Percentiles rank a stretch among this genome's conserved stretches.
These are phyloP conservation scores for Phymorhynchus buccinoides DNA, from an alignment of 1,140 invertebrate species.

Conservation along the genomic window DNA sequence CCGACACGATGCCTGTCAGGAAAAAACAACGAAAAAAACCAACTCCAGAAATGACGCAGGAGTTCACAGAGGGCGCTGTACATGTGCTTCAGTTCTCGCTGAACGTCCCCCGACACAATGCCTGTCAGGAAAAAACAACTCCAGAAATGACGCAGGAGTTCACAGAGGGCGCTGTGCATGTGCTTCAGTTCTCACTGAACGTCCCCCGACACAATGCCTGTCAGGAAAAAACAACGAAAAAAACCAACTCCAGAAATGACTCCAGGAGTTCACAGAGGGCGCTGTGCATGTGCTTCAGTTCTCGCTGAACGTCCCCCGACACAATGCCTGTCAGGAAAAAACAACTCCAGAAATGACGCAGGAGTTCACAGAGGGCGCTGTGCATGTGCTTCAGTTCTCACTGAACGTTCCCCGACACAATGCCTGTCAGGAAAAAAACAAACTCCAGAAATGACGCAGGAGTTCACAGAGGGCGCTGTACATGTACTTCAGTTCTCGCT, in stretches of 20 bases:
- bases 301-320: conserved; percentile 83
- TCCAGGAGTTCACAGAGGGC: conserved; percentile 88
- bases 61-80: conserved; percentile 91
- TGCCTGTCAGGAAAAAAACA: neutral
- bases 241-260: conserved; percentile 95
- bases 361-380: no score
- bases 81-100: conserved; percentile 82
- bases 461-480: conserved; percentile 91
- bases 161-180: no score
- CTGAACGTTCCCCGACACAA: no score
- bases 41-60: conserved; percentile 92
- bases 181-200: no score
- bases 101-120: conserved; percentile 79
- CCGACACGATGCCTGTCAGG: no score
- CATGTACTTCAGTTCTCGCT: conserved; percentile 82
- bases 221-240: neutral
- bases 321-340: conserved; percentile 60
- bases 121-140: conserved; percentile 49
- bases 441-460: conserved; percentile 91
- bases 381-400: no score
- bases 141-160: no score
- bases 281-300: conserved; percentile 84
- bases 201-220: no score
- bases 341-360: neutral
- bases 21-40: no score